Base-by-base conservation (phyloP, 2,888 invertebrate species). In the Ornithoptera alexandrae region DNA sequence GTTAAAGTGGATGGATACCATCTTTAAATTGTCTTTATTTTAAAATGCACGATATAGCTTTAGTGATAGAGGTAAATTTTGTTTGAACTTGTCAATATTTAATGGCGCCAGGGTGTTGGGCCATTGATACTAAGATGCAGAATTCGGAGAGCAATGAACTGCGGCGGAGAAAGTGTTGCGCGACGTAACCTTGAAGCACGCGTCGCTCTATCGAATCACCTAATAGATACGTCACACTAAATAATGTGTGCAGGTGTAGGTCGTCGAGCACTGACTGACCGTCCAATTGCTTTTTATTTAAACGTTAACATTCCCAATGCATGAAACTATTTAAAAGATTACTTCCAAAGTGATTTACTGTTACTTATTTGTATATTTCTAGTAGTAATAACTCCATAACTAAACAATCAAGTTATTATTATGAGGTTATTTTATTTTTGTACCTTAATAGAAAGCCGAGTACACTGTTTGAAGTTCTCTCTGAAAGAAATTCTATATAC, bases 71-170 rank as follows among this genome's bases (percentile, higher is more conserved):
- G 75, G 75, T 68, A 50, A 70, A 30, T 72, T 75, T 79, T 67
- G 68, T 68, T 62, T 71, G 68, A 63, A 72, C 61, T 62, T 57
- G 68, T 67, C 18, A 66, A 74, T 70, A 70, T 76, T 75, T 77
- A 77, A 78, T 78, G 78, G 68, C 80, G 79, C 75, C 80, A 74
- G 77, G 79, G 80, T 76, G 81, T 74, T 71, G 77, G 72, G 73
- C 77, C 80, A 81, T 80, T 80, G 82, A 80, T 79, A 77, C 72
- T 74, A 81, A 81, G 83, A 78, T 83, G 88, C 85, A 85, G 86
- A 91, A 84, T 92, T 91, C 78, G 90, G 87, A 88, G 92, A 88
- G 92, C 90, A 91, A 89, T 86, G 92, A 92, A 90, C 92, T 91
- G 82, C 79, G 78, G 77, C 81, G 83, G 92, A 81, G 92, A 92